Conservation (phyloP, 92 coral and sea anemone genomes). For the Palythoa grandis region DNA sequence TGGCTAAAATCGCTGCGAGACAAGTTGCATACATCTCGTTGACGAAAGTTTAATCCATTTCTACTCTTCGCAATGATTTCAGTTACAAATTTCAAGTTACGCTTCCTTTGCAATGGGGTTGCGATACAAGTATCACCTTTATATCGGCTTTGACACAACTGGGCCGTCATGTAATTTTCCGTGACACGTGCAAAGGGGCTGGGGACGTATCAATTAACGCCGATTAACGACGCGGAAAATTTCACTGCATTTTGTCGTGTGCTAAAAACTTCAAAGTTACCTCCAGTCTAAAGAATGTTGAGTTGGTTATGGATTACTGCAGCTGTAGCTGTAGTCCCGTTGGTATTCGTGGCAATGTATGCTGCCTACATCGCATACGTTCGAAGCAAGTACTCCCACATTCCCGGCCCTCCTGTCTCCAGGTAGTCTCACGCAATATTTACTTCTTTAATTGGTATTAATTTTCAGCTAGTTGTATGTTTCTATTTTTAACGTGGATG, state of each 20-base stretch:
- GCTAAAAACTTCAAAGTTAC: background rate
- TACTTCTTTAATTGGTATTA: background rate
- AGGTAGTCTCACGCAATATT: background rate
- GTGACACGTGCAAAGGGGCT: background rate
- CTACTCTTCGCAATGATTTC: no score
- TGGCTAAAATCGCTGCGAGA: no score
- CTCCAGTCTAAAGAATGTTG: background rate
- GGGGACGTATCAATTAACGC: no score
- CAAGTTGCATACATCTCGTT: no score
- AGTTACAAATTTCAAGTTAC: no score
- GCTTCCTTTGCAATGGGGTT: no score
- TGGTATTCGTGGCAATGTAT: background rate
- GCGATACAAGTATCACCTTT: no score
- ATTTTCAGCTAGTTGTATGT: no score
- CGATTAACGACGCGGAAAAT: no score
- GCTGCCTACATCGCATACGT: conserved; percentile 23
- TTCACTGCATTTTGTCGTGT: no score
- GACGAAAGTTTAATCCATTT: no score
- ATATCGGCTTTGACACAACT: no score
- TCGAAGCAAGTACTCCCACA: conserved; percentile 22
- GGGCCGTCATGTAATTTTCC: background rate
- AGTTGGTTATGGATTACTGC: background rate
- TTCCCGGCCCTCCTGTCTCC: conserved; percentile 14
- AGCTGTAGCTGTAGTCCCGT: background rate
- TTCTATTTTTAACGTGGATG: background rate